These are phyloP conservation scores for Gonioctena quinquepunctata DNA, from an alignment of 1,140 invertebrate genomes.

Conservation along the genomic window DNA sequence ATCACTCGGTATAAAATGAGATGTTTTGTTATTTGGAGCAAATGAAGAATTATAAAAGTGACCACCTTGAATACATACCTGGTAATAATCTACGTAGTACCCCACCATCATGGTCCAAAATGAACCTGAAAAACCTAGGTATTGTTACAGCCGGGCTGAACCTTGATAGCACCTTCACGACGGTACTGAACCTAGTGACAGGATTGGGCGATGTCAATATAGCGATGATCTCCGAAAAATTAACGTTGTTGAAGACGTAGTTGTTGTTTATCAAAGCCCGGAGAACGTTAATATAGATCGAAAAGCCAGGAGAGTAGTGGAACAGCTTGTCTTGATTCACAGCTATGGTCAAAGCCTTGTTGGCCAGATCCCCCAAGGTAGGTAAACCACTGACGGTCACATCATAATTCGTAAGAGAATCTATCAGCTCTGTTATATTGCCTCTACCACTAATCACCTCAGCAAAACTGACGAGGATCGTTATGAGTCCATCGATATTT, in stretches of 20 bases:
- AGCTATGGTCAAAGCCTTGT: background rate
- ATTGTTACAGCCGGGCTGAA: background rate
- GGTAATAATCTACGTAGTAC: too few species aligned
- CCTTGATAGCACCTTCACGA: background rate
- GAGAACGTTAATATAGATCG: background rate
- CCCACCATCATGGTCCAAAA: too few species aligned
- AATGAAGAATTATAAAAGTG: too few species aligned
- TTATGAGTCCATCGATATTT: slow-evolving; percentile 3
- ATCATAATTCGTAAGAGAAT: background rate
- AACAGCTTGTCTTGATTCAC: background rate
- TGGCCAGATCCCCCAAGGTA: background rate
- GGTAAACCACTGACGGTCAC: background rate
- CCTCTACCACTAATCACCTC: background rate
- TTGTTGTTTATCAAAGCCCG: background rate
- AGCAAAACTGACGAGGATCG: background rate
- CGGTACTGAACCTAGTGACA: background rate
- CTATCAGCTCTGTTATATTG: background rate
- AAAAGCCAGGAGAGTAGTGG: background rate
- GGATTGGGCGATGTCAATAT: background rate
- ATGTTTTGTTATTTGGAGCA: too few species aligned
- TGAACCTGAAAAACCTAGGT: background rate
- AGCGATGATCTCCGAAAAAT: background rate
- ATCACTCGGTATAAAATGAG: too few species aligned
- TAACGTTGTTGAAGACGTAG: background rate
- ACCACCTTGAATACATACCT: too few species aligned